These are phyloP conservation scores for Zaprionus vittiger DNA, from an alignment of 1,140 invertebrate species.

Conservation along the genomic window DNA sequence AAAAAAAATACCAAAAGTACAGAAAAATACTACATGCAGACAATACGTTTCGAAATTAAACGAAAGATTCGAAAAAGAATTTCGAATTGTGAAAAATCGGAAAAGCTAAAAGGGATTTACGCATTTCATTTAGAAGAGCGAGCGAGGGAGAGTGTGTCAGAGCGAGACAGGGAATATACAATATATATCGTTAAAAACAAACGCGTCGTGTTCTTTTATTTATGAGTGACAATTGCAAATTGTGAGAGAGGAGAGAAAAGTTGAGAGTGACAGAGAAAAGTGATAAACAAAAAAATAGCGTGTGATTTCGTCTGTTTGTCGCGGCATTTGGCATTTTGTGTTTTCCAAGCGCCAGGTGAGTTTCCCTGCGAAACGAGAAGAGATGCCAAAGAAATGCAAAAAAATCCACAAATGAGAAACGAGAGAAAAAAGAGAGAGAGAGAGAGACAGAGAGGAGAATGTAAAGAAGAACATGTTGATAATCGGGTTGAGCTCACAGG, in stretches of 20 bases:
- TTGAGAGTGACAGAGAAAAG: conserved; percentile 33
- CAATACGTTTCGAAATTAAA: conserved; percentile 41
- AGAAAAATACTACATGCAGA: conserved; percentile 26
- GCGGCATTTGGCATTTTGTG: conserved; percentile 59
- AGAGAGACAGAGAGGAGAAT: conserved; percentile 36
- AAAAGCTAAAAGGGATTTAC: conserved; percentile 84
- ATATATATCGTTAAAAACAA: background rate
- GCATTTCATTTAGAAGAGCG: conserved; percentile 54
- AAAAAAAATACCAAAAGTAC: conserved; percentile 20
- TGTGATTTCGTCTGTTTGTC: conserved; percentile 25
- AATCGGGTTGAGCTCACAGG: conserved; percentile 84
- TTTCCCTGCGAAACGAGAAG: conserved; percentile 61
- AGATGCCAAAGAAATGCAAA: conserved; percentile 83
- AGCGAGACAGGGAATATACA: conserved; percentile 23
- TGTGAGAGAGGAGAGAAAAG: conserved; percentile 17
- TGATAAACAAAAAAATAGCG: conserved; percentile 22
- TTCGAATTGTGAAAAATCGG: conserved; percentile 80
- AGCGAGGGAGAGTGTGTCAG: conserved; percentile 21
- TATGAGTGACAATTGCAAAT: conserved; percentile 29
- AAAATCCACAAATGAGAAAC: conserved; percentile 63
- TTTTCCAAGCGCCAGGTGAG: conserved; percentile 80
- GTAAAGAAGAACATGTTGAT: conserved; percentile 56
- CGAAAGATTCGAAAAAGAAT: conserved; percentile 57
- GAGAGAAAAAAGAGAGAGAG: conserved; percentile 25
- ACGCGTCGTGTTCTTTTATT: conserved; percentile 52